Base-by-base conservation (phyloP, 2,888 invertebrate species). In the Caenorhabditis panamensis region DNA sequence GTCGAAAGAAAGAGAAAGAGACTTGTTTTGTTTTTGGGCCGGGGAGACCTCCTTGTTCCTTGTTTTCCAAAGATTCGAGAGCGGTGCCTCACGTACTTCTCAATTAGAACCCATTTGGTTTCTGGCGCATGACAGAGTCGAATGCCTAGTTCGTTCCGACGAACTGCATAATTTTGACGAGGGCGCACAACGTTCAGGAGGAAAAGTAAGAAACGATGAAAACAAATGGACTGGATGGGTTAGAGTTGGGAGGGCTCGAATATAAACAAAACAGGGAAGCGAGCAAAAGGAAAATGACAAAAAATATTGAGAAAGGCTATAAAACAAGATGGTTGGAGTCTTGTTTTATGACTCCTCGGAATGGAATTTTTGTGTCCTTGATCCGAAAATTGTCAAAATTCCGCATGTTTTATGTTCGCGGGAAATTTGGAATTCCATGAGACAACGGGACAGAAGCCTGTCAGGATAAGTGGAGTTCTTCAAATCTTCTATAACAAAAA, bases 51-150 rank as follows among this genome's bases (percentile, higher is more conserved):
- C 2, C 56, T 53, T 28, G 20, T 13, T 51, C 13, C 56, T 56
- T 31, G 56, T 56, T 56, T 56, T 56, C 36, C 20, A 9, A 56
- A 56, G 56, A 20, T 51, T 51, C 51, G 44, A 13, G 24, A 18
- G n/a, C n/a, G n/a, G n/a, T n/a, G n/a, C 31, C 28, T 20, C 31
- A 18, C 56, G 56, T 31, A 56, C 56, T 56, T 56, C 18, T 31
- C 31, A 56, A 56, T 56, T 56, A 56, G 28, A 56, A 56, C 4
- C 36, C 31, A 56, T 20, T 47, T 36, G 56, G 56, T 56, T 31
- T 31, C 26, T 56, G 56, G 56, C 31, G 56, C 36, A 1, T 31
- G 31, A 31, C 4, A 31, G 31, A 31, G 5, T 6, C 11, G 36
- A 36, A 36, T 8, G 36, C 5, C 6, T 8, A 36, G 11, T 5